These are phyloP conservation scores for Drosophila albomicans DNA, from an alignment of 1,140 invertebrate genomes.

Conservation along the genomic window DNA sequence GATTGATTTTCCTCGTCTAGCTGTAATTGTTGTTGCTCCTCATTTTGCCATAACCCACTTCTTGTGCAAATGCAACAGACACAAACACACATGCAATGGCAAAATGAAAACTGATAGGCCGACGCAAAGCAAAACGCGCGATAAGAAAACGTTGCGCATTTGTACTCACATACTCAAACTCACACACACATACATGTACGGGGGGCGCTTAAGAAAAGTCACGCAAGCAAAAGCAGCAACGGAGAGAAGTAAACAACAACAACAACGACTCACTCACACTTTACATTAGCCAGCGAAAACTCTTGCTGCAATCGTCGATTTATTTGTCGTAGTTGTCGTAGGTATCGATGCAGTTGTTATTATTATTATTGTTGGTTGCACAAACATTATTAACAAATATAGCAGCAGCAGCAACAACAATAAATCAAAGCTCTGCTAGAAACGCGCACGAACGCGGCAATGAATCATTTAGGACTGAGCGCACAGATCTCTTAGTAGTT, in stretches of 20 bases:
- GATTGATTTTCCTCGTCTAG: constrained; percentile 49
- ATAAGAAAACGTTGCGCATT: constrained; percentile 81
- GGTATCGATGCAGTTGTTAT: constrained; percentile 27
- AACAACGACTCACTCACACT: constrained; percentile 63
- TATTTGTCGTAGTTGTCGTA: constrained; percentile 46
- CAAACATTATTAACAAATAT: constrained; percentile 74
- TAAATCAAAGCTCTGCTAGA: constrained; percentile 46
- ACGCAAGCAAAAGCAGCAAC: constrained; percentile 56
- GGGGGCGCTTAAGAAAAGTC: constrained; percentile 53
- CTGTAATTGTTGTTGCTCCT: constrained; percentile 35
- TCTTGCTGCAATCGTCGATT: constrained; percentile 54
- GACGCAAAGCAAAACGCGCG: constrained; percentile 55
- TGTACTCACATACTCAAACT: constrained; percentile 34
- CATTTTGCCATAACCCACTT: constrained; percentile 77
- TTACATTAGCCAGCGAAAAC: constrained; percentile 56
- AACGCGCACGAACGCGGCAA: constrained; percentile 65
- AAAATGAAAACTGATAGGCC: constrained; percentile 59
- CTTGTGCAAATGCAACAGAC: constrained; percentile 68
- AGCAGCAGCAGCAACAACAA: constrained; percentile 40
- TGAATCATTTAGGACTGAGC: constrained; percentile 66
- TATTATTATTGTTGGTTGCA: constrained; percentile 50
- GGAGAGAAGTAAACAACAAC: constrained; percentile 25
- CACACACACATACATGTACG: not conserved
- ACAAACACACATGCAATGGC: constrained; percentile 27
- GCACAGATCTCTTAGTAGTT: constrained; percentile 13